Percentiles rank a stretch among this genome's conserved stretches.
Evolutionary conservation across 2,113 vertebrate species (phyloP).

Genomic region (Gymnocephalus cernua): DNA sequence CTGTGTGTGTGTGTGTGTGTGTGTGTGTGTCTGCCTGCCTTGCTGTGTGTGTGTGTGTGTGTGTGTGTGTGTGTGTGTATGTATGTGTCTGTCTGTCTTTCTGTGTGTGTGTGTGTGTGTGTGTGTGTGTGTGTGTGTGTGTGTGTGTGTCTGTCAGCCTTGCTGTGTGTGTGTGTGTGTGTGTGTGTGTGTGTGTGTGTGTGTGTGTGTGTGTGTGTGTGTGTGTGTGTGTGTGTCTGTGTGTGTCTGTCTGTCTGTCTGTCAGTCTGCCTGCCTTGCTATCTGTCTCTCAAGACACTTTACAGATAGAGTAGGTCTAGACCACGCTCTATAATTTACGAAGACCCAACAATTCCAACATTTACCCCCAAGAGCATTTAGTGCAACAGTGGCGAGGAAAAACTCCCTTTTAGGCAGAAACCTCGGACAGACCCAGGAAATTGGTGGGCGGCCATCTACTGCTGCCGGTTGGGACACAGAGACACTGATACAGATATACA

Average conservation of each 20-base stretch:
- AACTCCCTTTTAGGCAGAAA: too few species aligned
- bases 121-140: constrained; percentile 67
- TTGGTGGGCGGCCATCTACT: too few species aligned
- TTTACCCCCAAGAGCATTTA: too few species aligned
- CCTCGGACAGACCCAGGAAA: too few species aligned
- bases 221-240: not conserved
- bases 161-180: not conserved
- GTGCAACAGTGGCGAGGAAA: too few species aligned
- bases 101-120: not conserved
- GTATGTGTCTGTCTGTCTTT: not conserved
- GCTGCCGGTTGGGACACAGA: too few species aligned
- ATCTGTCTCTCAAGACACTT: too few species aligned
- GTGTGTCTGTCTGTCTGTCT: constrained; percentile 39
- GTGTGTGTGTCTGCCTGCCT: constrained; percentile 54
- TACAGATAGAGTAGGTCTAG: too few species aligned
- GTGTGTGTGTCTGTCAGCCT: constrained; percentile 63
- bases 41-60: not conserved
- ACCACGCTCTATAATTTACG: too few species aligned
- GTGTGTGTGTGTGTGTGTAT: not conserved
- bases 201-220: not conserved
- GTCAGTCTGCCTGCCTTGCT: too few species aligned
- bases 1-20: constrained; percentile 66
- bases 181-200: not conserved
- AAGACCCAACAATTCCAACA: too few species aligned
- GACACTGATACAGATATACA: too few species aligned